Percentiles rank a stretch among this genome's conserved stretches.
phyloP scores from a whole-genome alignment of 2,888 invertebrate genomes.

The Lypha dubia region DNA sequence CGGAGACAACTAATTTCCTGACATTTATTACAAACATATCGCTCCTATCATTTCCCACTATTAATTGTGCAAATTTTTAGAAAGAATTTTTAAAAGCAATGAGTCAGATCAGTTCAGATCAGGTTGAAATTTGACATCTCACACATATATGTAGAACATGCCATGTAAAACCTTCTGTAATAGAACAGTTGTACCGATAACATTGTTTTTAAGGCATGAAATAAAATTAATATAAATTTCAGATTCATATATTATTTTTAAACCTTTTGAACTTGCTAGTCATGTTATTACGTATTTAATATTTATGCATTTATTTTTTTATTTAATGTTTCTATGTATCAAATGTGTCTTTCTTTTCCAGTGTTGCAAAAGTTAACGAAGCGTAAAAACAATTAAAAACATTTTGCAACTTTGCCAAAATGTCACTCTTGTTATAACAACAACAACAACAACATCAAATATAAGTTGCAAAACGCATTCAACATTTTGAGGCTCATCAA shows the following conservation, averaged over 20 bases:
- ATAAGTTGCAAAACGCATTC: slow-evolving; percentile 36
- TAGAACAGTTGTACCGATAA: no score
- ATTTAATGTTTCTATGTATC: slow-evolving; percentile 3
- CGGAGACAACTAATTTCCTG: no score
- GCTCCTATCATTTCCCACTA: no score
- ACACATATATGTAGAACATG: no score
- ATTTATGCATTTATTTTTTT: slow-evolving; percentile 8
- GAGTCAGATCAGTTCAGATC: no score
- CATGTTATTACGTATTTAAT: neutral
- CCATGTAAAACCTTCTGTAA: no score
- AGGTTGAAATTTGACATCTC: no score
- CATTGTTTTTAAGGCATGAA: neutral
- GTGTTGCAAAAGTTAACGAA: slow-evolving; percentile 41
- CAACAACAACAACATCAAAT: neutral
- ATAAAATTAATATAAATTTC: neutral
- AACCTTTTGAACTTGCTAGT: neutral
- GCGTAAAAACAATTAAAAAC: slow-evolving; percentile 51
- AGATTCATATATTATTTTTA: neutral
- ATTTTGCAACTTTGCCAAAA: slow-evolving; percentile 56
- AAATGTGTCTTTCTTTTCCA: neutral
- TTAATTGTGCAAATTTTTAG: no score
- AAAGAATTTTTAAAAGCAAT: no score
- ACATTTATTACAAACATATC: no score
- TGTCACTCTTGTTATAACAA: slow-evolving; percentile 32
- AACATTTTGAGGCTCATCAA: slow-evolving; percentile 42